phyloP scores from a whole-genome alignment of 1,140 invertebrate genomes.

The Halesus radiatus region DNA sequence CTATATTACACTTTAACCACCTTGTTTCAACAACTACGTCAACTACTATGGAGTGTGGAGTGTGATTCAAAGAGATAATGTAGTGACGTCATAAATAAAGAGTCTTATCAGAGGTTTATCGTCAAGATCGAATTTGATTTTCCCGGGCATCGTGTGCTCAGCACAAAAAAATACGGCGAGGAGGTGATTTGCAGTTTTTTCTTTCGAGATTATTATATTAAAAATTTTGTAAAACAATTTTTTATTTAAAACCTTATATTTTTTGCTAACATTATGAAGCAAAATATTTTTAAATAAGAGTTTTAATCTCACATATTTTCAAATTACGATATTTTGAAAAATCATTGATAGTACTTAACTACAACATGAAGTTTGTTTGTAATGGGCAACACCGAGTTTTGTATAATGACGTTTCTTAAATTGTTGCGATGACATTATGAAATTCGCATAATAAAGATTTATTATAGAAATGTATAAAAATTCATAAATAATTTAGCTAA shows the following conservation, averaged over 20 bases:
- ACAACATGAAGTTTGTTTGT: not conserved
- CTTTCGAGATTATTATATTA: conserved; percentile 1
- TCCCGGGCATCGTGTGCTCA: conserved; percentile 38
- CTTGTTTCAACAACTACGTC: not conserved
- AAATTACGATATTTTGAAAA: not conserved
- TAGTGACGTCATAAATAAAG: conserved; percentile 29
- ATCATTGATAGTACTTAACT: not conserved
- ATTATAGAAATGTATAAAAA: conserved; percentile 16
- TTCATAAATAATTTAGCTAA: not conserved
- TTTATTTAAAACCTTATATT: too few species aligned
- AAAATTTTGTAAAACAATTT: not conserved
- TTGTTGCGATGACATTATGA: conserved; percentile 43
- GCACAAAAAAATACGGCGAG: not conserved
- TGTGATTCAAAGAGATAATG: conserved; percentile 23
- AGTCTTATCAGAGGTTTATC: conserved; percentile 21
- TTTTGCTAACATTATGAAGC: too few species aligned
- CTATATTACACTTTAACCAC: not conserved
- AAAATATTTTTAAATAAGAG: too few species aligned
- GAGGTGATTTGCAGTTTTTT: not conserved
- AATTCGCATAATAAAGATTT: conserved; percentile 14
- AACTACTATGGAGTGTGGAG: not conserved
- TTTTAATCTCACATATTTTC: too few species aligned
- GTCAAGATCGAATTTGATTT: conserved; percentile 15
- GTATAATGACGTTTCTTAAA: conserved; percentile 48
- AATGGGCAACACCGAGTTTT: conserved; percentile 2